Conservation (phyloP, 2,888 invertebrate genomes). For the Ctena decussata region DNA sequence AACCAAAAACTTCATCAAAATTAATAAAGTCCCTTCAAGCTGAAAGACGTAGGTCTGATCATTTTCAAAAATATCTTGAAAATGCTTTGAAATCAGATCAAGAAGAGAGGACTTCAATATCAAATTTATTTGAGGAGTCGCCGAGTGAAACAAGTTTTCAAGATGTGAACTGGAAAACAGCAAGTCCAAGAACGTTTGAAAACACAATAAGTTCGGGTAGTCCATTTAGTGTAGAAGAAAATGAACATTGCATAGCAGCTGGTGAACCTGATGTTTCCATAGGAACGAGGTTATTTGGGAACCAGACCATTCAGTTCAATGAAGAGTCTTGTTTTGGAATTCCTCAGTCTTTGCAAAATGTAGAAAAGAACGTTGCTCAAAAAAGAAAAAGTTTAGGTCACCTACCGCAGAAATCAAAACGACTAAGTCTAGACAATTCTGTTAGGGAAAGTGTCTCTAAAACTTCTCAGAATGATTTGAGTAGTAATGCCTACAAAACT, state of each 20-base stretch:
- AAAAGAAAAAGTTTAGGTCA: background rate
- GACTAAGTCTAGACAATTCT: background rate
- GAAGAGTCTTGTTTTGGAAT: background rate
- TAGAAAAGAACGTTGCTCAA: background rate
- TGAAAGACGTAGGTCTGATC: slow-evolving; percentile 54
- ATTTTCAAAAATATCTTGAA: slow-evolving; percentile 61
- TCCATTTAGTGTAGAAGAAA: background rate
- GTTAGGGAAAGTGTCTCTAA: no score
- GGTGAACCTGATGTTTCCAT: background rate
- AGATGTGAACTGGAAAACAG: background rate
- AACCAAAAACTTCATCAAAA: slow-evolving; percentile 11
- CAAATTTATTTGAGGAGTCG: background rate
- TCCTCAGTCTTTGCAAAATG: background rate
- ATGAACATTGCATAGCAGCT: background rate
- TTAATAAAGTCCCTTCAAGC: slow-evolving; percentile 43
- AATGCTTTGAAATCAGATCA: slow-evolving; percentile 46
- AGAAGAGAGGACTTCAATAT: background rate
- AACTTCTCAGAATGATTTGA: background rate
- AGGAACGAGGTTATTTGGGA: background rate
- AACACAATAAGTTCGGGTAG: background rate
- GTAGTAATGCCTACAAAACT: background rate
- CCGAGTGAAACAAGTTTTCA: background rate
- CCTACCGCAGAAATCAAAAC: background rate
- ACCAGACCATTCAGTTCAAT: background rate
- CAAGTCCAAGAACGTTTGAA: background rate